Base-by-base conservation (phyloP, 2,888 invertebrate genomes). In the Tromatobia lineatoria region DNA sequence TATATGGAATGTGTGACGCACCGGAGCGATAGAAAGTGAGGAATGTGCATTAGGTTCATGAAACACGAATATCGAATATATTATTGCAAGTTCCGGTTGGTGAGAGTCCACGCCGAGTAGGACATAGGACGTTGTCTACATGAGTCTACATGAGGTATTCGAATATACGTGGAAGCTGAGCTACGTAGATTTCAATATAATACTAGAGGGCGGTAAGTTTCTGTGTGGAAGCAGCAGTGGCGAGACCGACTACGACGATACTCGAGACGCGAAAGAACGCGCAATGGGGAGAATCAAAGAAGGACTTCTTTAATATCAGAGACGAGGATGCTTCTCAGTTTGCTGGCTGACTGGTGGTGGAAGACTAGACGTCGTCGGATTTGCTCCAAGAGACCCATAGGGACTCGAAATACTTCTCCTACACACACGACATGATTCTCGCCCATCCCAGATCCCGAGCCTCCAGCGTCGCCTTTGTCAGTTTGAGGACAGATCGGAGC, bases 211-310 rank as follows among this genome's bases (percentile, higher is more conserved):
- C 77, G 61, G 73, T n/a, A 42, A 64, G 73, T 47, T 23, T 20
- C 57, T 52, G 82, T 45, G 34, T 50, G 18, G 34, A 38, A 64
- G 15, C 38, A 38, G 11, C 11, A 20, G 38, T 20, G 20, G 42
- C 38, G 34, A 20, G 20, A n/a, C 34, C 61, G 64, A 74, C 57
- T 54, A 74, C 57, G 84, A 50, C 64, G 81, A 79, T 82, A 82
- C 81, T 82, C 71, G 70, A 82, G 71, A 85, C 64, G 78, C 81
- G 84, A 75, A 79, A 59, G 85, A 82, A 82, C 77, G 81, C 70
- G 64, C 74, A 59, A 59, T 64, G 80, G 83, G 85, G 82, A 86
- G 86, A 87, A 86, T 87, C 79, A 87, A 87, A 83, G 81, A 76
- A 81, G 81, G 78, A 84, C 74, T 85, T 80, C 75, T 87, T 85